A percentile compares a stretch with the other conserved stretches of the same genome.
These are phyloP conservation scores for Eupelmus urozonus DNA, from an alignment of 2,888 invertebrate genomes.

Conservation along the genomic window DNA sequence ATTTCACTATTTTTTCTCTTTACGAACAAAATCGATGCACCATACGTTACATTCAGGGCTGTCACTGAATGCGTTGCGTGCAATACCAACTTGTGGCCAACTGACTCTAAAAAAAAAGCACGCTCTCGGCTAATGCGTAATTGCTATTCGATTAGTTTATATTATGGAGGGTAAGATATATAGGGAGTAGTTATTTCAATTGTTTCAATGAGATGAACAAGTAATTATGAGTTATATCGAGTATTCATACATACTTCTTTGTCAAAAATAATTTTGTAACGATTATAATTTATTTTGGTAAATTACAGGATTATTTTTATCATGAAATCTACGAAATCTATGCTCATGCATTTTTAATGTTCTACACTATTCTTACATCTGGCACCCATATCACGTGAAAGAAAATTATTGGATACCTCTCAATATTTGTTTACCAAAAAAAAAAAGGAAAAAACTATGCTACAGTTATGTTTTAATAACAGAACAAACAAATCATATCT, in stretches of 20 bases:
- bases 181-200: too few relatives aligned
- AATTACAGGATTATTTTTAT: too few relatives aligned
- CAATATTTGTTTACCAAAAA: not conserved
- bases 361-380: constrained; percentile 21
- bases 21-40: not conserved
- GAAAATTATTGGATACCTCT: not conserved
- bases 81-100: constrained; percentile 59
- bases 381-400: not conserved
- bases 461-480: constrained; percentile 8
- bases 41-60: constrained; percentile 5
- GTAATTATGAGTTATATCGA: too few relatives aligned
- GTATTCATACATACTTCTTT: too few relatives aligned
- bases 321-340: too few relatives aligned
- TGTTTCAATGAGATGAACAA: too few relatives aligned
- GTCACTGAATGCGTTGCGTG: constrained; percentile 5
- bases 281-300: too few relatives aligned
- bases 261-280: too few relatives aligned
- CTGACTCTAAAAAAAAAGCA: constrained; percentile 64
- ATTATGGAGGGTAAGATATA: constrained; percentile 8
- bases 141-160: constrained; percentile 70
- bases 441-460: not conserved
- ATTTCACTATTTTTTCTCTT: not conserved
- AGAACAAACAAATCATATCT: constrained; percentile 50
- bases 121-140: constrained; percentile 66
- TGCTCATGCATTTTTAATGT: too few relatives aligned